Percentiles rank a stretch among this genome's conserved stretches.
Evolutionary conservation across 2,888 invertebrate genomes (phyloP).

Genomic region (Rhogogaster chlorosoma): DNA sequence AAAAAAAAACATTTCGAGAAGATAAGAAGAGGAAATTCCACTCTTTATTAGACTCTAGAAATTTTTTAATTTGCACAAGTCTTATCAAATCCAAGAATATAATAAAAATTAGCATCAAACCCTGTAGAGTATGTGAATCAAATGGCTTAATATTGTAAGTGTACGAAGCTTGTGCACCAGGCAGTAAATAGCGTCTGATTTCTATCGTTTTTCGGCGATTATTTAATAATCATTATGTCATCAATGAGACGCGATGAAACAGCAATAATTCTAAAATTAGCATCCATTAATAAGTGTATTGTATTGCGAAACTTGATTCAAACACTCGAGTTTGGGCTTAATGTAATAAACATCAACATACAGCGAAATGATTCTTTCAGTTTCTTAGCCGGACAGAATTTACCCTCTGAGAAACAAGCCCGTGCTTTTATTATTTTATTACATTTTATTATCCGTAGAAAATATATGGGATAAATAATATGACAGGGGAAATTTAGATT

Average conservation of each 20-base stretch:
- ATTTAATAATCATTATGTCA: background rate
- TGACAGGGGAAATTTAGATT: too few species aligned
- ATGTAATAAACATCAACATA: background rate
- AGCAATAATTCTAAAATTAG: background rate
- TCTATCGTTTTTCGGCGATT: background rate
- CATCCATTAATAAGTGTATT: background rate
- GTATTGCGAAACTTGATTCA: background rate
- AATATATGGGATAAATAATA: too few species aligned
- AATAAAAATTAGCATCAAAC: conserved; percentile 15
- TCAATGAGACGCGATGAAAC: background rate
- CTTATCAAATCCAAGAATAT: conserved; percentile 6
- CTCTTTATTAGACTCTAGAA: background rate
- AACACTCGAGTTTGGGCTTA: background rate
- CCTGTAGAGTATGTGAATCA: background rate
- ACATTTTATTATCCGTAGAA: too few species aligned
- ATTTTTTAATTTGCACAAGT: conserved; percentile 3
- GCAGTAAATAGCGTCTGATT: conserved; percentile 1
- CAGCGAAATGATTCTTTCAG: background rate
- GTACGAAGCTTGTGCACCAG: conserved; percentile 29
- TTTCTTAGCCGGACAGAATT: too few species aligned
- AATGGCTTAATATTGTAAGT: background rate
- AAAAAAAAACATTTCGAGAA: too few species aligned
- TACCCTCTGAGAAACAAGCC: background rate
- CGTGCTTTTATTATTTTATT: background rate
- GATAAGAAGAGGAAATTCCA: background rate